A percentile compares a stretch with the other conserved stretches of the same genome.
Conservation (phyloP, 2,797 vertebrate genomes). For the Pseudopleuronectes americanus region DNA sequence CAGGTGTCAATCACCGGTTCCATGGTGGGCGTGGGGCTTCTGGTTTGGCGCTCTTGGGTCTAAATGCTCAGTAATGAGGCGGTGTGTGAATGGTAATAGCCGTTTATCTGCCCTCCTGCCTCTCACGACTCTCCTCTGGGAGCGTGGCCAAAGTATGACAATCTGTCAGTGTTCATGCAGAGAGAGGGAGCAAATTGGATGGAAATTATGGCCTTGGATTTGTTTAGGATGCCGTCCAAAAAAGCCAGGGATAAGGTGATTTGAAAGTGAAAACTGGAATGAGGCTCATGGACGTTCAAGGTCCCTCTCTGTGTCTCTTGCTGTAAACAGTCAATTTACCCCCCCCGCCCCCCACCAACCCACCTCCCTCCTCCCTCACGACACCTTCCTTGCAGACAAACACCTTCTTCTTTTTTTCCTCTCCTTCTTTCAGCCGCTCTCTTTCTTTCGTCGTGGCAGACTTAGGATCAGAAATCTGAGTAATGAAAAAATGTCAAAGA, state of each 20-base stretch:
- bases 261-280: slow-evolving; percentile 77
- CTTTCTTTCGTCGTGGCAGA: slow-evolving; percentile 46
- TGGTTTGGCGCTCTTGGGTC: slow-evolving; percentile 66
- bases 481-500: slow-evolving; percentile 58
- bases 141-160: slow-evolving; percentile 82
- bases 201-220: slow-evolving; percentile 80
- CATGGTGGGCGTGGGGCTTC: slow-evolving; percentile 35
- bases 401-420: slow-evolving; percentile 33
- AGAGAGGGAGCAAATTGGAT: slow-evolving; percentile 78
- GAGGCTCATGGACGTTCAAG: slow-evolving; percentile 74
- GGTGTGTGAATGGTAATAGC: slow-evolving; percentile 80
- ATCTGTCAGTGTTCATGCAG: slow-evolving; percentile 79
- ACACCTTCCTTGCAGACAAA: slow-evolving; percentile 60
- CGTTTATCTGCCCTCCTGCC: slow-evolving; percentile 79
- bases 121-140: slow-evolving; percentile 78
- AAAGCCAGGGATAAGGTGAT: slow-evolving; percentile 73
- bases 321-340: slow-evolving; percentile 72
- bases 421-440: slow-evolving; percentile 29
- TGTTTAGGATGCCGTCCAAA: slow-evolving; percentile 78
- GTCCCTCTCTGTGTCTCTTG: slow-evolving; percentile 67
- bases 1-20: slow-evolving; percentile 59
- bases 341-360: slow-evolving; percentile 27
- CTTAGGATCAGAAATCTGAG: slow-evolving; percentile 44
- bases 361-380: slow-evolving; percentile 28
- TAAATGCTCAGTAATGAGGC: slow-evolving; percentile 79